These are phyloP conservation scores for Aleiodes testaceus DNA, from an alignment of 2,888 invertebrate species.

Conservation along the genomic window DNA sequence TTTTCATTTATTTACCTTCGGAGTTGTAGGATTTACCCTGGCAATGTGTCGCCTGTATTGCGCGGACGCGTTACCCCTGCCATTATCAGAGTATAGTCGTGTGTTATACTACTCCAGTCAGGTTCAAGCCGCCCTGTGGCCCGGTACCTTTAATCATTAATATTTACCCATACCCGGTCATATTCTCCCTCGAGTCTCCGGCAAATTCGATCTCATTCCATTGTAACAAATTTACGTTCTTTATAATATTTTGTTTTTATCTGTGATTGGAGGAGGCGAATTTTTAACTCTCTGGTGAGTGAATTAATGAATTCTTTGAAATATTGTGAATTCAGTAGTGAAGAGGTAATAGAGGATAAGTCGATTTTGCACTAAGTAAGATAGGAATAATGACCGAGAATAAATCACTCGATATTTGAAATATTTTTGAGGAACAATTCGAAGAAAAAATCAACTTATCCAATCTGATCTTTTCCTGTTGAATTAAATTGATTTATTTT, in stretches of 20 bases:
- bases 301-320: background rate
- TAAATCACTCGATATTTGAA: too few relatives aligned
- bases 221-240: background rate
- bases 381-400: too few relatives aligned
- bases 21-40: conserved; percentile 33
- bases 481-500: too few relatives aligned
- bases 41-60: conserved; percentile 46
- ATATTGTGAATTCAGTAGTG: too few relatives aligned
- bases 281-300: conserved; percentile 30
- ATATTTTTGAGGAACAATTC: too few relatives aligned
- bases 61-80: conserved; percentile 54
- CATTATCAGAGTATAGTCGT: conserved; percentile 40
- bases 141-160: conserved; percentile 44
- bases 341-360: background rate
- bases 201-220: background rate
- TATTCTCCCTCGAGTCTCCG: conserved; percentile 8
- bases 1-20: conserved; percentile 26
- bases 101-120: conserved; percentile 50
- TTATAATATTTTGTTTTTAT: background rate
- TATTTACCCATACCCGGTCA: conserved; percentile 8
- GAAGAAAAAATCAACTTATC: too few relatives aligned
- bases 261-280: background rate
- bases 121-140: conserved; percentile 52
- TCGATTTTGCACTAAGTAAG: background rate
- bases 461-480: too few relatives aligned